These are phyloP conservation scores for Megaceryle maxima DNA, from an alignment of 2,113 vertebrate genomes.

Conservation along the genomic window DNA sequence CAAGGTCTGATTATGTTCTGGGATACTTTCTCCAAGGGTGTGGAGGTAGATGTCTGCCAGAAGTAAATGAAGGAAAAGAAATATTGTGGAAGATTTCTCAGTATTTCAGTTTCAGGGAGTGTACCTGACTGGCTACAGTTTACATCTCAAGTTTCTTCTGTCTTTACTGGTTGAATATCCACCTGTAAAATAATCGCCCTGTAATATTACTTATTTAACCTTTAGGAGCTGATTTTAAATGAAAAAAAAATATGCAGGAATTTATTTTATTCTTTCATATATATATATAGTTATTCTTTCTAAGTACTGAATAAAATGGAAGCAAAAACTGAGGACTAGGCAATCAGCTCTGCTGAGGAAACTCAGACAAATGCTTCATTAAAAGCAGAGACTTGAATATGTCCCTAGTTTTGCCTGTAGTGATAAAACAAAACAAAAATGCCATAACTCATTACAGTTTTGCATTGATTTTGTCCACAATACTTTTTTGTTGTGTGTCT, in stretches of 20 bases:
- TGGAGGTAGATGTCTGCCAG: not conserved
- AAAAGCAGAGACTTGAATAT: not conserved
- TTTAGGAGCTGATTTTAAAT: not conserved
- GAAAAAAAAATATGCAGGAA: not conserved
- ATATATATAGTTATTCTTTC: not conserved
- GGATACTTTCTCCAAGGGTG: not conserved
- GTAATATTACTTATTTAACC: not conserved
- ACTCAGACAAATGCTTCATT: not conserved
- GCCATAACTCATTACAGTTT: not conserved
- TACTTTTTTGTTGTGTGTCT: not conserved
- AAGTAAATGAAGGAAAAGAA: not conserved
- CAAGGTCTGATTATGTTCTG: not conserved
- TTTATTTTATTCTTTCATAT: too few species aligned
- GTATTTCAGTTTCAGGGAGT: not conserved
- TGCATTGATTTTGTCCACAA: not conserved
- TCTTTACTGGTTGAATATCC: not conserved
- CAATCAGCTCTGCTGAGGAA: not conserved
- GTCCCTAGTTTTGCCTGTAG: not conserved
- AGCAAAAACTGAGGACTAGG: not conserved
- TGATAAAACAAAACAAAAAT: constrained; percentile 7
- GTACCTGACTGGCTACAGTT: not conserved
- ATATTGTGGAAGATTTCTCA: not conserved
- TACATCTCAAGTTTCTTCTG: not conserved
- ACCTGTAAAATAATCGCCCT: not conserved
- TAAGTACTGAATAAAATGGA: not conserved